Evolutionary conservation across 2,888 invertebrate species (phyloP), one percentile per base, ranked within the genome.

Genomic region (Furcula furcula): DNA sequence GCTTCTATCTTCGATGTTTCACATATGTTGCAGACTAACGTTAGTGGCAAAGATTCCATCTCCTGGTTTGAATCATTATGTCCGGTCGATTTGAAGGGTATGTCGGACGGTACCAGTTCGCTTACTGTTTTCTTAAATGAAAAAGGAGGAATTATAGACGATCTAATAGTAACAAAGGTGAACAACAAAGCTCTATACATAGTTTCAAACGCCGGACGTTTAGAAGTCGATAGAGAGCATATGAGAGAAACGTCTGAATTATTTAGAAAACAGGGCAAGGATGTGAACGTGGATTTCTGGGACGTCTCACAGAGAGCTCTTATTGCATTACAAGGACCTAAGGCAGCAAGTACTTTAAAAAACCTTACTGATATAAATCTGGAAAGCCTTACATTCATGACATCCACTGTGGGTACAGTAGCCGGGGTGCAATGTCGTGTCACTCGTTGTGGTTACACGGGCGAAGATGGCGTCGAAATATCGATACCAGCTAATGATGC

Each of bases 401-500:
- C 91, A 11, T 96, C 95, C 2, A 82, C 83, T 0, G 65, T 88
- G 14, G 92, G 92, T 0, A 85, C 86, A 6, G 90, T 97, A 7
- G 94, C 92, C n/a, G 95, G 94, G n/a, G 91, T 95, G 0, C 79
- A 91, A 9, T 93, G 94, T 34, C 82, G 95, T 33, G 81, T 94
- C 34, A 95, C 97, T 0, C 90, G 99, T 29, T 99, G 98, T 66
- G 99, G 99, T 1, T 99, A 99, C 76, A 99, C 99, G 0, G 99
- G 99, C 0, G 99, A 99, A 82, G 99, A 99, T 77, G 99, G 99
- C 6, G 95, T 99, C 4, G 99, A 99, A 90, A 94, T 99, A 53
- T 98, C 98, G 0, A 91, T 98, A 19, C 93, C 94, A 0, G 92
- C 93, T 2, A 84, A 91, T 0, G 90, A 92, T 46, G 93, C 94